phyloP scores from a whole-genome alignment of 2,797 vertebrate genomes.

The Trichosurus vulpecula region DNA sequence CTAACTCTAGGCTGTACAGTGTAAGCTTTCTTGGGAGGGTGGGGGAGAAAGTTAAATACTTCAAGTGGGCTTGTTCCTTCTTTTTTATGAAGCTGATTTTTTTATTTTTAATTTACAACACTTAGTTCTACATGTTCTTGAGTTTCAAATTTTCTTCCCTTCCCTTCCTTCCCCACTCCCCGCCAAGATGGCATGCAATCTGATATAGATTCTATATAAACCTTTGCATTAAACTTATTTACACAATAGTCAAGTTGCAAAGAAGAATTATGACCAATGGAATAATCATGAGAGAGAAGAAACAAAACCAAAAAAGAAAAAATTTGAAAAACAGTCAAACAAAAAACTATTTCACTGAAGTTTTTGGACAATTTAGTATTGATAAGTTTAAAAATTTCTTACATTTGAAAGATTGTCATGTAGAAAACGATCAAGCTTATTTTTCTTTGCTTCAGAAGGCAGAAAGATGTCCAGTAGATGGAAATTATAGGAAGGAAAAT shows the following conservation, averaged over 20 bases:
- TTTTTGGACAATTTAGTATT: slow-evolving; percentile 8
- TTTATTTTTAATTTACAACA: no score
- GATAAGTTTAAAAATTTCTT: neutral
- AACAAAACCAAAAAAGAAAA: no score
- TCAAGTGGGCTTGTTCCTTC: neutral
- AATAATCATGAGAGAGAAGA: no score
- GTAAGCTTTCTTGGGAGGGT: neutral
- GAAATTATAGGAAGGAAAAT: neutral
- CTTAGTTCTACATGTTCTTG: no score
- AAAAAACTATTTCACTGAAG: neutral
- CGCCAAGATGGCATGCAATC: no score
- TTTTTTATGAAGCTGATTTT: no score
- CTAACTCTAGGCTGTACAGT: neutral
- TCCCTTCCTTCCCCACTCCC: no score
- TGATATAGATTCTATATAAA: no score
- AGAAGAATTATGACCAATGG: no score
- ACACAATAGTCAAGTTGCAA: no score
- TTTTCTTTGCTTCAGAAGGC: neutral
- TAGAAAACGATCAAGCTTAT: neutral
- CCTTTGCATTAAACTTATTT: no score
- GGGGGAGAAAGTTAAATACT: neutral
- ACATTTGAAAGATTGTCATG: neutral
- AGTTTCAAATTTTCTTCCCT: no score
- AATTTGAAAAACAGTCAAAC: neutral
- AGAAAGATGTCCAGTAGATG: neutral